Percentiles rank a stretch among this genome's conserved stretches.
These are phyloP conservation scores for Drosophila pullipes DNA, from an alignment of 2,888 invertebrate species.

Conservation along the genomic window DNA sequence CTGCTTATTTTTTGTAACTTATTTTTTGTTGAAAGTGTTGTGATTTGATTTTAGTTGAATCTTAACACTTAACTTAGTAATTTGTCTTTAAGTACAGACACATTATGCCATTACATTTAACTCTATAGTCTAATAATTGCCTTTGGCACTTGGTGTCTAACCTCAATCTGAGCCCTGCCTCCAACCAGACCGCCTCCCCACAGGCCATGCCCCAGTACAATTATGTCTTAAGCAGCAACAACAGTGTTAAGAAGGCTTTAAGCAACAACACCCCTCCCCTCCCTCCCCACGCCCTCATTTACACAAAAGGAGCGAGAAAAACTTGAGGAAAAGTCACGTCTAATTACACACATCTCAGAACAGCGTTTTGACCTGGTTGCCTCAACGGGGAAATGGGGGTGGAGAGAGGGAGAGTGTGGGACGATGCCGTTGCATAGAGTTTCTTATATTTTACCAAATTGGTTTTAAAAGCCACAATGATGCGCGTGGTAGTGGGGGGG, in stretches of 20 bases:
- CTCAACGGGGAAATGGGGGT: conserved; percentile 8
- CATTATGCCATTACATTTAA: conserved; percentile 43
- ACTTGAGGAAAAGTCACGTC: conserved; percentile 81
- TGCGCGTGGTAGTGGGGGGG: neutral
- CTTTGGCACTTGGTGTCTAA: conserved; percentile 60
- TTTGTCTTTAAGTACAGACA: conserved; percentile 23
- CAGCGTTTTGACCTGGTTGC: conserved; percentile 75
- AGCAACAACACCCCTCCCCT: conserved; percentile 33
- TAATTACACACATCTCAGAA: conserved; percentile 77
- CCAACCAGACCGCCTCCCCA: conserved; percentile 23
- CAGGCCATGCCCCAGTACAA: conserved; percentile 61
- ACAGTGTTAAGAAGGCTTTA: conserved; percentile 75
- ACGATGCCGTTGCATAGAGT: conserved; percentile 31
- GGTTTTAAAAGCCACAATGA: conserved; percentile 78
- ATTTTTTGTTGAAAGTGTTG: neutral
- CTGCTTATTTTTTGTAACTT: neutral
- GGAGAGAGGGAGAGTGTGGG: conserved; percentile 2
- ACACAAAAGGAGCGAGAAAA: conserved; percentile 57
- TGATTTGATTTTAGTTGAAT: conserved; percentile 2
- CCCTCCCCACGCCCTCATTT: neutral
- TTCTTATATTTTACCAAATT: conserved; percentile 68
- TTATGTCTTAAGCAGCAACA: conserved; percentile 62
- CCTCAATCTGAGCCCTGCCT: conserved; percentile 52
- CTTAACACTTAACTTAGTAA: neutral
- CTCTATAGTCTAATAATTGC: conserved; percentile 48